Evolutionary conservation across 2,888 invertebrate species (phyloP).

Genomic region (Xanthorhoe spadicearia): DNA sequence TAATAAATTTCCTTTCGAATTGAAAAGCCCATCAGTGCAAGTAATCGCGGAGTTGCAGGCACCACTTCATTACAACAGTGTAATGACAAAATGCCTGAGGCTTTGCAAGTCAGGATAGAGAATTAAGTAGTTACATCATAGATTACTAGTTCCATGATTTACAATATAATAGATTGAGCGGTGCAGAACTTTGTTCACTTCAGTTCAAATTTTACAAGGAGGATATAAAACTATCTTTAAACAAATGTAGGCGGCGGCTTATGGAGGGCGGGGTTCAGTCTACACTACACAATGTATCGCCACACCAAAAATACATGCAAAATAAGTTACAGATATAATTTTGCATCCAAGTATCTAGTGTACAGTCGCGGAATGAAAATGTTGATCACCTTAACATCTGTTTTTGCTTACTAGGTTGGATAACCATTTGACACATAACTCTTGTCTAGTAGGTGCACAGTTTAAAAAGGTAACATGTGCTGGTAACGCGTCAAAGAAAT

Average conservation of each 20-base stretch:
- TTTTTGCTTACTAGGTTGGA: too few relatives aligned
- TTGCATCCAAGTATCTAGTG: not conserved
- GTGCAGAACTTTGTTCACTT: not conserved
- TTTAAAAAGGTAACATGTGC: too few relatives aligned
- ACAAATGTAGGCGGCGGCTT: slow-evolving; percentile 1
- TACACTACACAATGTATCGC: not conserved
- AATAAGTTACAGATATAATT: not conserved
- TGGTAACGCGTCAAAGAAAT: too few relatives aligned
- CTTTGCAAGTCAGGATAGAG: slow-evolving; percentile 32
- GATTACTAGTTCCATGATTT: not conserved
- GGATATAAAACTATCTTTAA: not conserved
- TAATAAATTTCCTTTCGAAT: slow-evolving; percentile 18
- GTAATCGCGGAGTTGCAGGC: slow-evolving; percentile 39
- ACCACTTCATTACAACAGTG: slow-evolving; percentile 58
- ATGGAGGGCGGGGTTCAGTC: not conserved
- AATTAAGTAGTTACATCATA: slow-evolving; percentile 14
- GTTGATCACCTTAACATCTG: too few relatives aligned
- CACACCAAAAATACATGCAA: not conserved
- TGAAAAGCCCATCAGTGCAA: slow-evolving; percentile 27
- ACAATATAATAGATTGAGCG: not conserved
- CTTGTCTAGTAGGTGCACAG: too few relatives aligned
- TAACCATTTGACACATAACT: too few relatives aligned
- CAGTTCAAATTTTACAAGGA: not conserved
- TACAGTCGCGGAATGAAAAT: too few relatives aligned
- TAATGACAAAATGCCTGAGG: slow-evolving; percentile 57